phyloP scores from a whole-genome alignment of 2,797 vertebrate genomes.

The Toxotes lorentzi region DNA sequence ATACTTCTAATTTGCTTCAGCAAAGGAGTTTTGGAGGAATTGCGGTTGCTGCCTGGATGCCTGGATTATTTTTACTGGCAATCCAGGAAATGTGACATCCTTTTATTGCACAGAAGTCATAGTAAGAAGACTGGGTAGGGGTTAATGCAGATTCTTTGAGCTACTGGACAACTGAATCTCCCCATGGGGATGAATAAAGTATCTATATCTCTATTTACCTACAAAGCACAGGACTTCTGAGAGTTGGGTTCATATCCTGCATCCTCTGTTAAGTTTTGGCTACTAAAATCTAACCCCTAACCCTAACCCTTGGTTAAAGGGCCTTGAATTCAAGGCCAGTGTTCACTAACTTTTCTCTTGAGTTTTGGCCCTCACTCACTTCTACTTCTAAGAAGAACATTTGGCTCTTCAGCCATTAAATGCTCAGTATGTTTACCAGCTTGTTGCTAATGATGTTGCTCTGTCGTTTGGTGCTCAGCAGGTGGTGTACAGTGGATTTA shows the following conservation, averaged over 20 bases:
- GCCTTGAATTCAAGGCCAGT: neutral
- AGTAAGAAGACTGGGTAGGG: neutral
- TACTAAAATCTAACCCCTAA: too few species aligned
- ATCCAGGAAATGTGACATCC: neutral
- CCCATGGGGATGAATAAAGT: too few species aligned
- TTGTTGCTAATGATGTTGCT: neutral
- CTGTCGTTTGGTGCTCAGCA: constrained; percentile 1
- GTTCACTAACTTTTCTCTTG: neutral
- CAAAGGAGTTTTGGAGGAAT: neutral
- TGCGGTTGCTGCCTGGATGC: neutral
- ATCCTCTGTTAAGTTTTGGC: neutral
- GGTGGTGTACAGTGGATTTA: neutral
- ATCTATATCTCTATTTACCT: too few species aligned
- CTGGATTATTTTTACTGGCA: neutral
- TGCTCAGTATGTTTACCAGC: neutral
- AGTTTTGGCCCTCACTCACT: neutral
- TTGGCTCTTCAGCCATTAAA: neutral
- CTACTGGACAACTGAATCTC: too few species aligned
- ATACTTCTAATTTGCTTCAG: neutral
- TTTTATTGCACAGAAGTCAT: neutral
- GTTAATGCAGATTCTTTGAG: neutral
- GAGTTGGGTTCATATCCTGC: too few species aligned
- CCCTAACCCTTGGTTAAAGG: too few species aligned
- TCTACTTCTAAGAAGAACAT: neutral
- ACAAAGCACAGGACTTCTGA: too few species aligned